Evolutionary conservation across 2,113 vertebrate genomes (phyloP), one percentile per base, ranked within the genome.

Genomic region (Dinomys branickii): DNA sequence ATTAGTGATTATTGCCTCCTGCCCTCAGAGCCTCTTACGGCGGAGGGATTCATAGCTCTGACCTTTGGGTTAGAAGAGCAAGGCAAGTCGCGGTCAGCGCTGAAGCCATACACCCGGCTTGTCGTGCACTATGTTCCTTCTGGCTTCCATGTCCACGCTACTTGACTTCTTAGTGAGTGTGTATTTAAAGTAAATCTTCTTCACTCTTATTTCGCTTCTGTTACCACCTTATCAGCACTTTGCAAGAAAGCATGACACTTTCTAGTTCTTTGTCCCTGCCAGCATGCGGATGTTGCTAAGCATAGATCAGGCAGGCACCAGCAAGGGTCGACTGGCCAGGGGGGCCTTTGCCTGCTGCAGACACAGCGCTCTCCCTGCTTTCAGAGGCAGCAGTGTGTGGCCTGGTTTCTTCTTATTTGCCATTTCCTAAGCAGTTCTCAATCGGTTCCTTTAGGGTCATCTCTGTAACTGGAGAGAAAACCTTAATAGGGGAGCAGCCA

Each of bases 21-120:
- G 28, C 30, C 24, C 3, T 44, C 19, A 33, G 3, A 65, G 19
- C 1, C 78, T 75, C 28, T 30, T 47, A 0, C 0, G 12, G 81
- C 10, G 58, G 33, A 61, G n/a, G 35, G 22, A 58, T 33, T 90
- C 17, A 1, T 2, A 24, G n/a, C 22, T 96, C 28, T 52, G 12
- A 35, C 12, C 16, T 30, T 95, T 33, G 26, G 26, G 47, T n/a
- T 38, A 35, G 26, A 33, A 41, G 35, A 47, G n/a, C 0, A 20
- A 85, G 71, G n/a, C 41, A 26, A 63, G 77, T 33, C 12, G 3
- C 5, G 44, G 58, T 38, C 41, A 61, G 13, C 6, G 22, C 20
- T 5, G 35, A 19, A 50, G 24, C 0, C 3, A 52, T 35, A 16
- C 11, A 61, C 26, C 30, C 19, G 7, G 24, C 2, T 7, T 9